Percentiles rank a stretch among this genome's conserved stretches.
Evolutionary conservation across 2,797 vertebrate genomes (phyloP).

Genomic region (Gallinago nigripennis): DNA sequence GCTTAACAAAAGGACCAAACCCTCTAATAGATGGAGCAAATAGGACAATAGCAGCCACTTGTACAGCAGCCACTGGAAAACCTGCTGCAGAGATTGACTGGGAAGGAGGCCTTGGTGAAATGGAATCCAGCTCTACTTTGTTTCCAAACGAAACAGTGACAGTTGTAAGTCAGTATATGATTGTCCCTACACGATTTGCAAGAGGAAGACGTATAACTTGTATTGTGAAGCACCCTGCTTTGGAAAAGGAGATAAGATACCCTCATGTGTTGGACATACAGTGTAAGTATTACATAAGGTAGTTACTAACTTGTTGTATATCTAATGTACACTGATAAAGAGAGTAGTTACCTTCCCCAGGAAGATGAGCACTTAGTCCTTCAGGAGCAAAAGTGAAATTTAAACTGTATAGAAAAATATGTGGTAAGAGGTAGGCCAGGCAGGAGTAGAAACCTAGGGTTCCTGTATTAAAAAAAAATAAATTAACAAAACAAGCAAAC

Average conservation of each 20-base stretch:
- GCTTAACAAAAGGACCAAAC: slow-evolving; percentile 84
- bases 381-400: neutral
- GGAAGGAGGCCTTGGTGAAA: slow-evolving; percentile 89
- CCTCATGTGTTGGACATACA: slow-evolving; percentile 87
- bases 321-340: neutral
- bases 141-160: slow-evolving; percentile 89
- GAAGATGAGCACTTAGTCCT: neutral
- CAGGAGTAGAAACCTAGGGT: neutral
- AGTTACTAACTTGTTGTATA: neutral
- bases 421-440: neutral
- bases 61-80: slow-evolving; percentile 91
- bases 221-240: slow-evolving; percentile 89
- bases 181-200: slow-evolving; percentile 86
- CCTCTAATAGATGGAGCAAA: slow-evolving; percentile 88
- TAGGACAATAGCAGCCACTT: slow-evolving; percentile 89
- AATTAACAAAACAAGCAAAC: neutral
- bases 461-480: neutral
- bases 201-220: slow-evolving; percentile 90
- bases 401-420: neutral
- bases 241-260: slow-evolving; percentile 87
- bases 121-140: slow-evolving; percentile 76
- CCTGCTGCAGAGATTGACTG: slow-evolving; percentile 90
- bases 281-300: slow-evolving; percentile 84
- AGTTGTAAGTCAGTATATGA: slow-evolving; percentile 83
- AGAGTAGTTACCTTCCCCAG: neutral